These are phyloP conservation scores for Oreochromis tanganicae DNA, from an alignment of 2,113 vertebrate genomes.

Conservation along the genomic window DNA sequence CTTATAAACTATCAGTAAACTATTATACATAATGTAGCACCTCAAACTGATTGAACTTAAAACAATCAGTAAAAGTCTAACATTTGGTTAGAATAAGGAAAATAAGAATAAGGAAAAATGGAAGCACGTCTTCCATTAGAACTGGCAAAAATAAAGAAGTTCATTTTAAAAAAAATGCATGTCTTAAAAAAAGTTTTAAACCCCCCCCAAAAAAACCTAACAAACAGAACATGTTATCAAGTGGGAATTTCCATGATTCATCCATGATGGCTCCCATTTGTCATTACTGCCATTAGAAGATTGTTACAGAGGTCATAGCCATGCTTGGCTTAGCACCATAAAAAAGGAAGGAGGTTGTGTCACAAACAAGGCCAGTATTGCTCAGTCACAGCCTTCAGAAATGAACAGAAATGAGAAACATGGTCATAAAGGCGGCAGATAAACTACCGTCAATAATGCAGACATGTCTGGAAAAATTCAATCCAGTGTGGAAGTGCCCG, in stretches of 20 bases:
- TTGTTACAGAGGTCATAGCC: background rate
- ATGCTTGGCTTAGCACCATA: background rate
- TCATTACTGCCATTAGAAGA: background rate
- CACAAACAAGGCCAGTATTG: background rate
- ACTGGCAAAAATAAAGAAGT: background rate
- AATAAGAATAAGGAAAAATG: background rate
- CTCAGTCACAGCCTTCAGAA: background rate
- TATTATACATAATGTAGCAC: background rate
- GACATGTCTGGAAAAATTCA: background rate
- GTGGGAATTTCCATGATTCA: background rate
- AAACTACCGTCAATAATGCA: background rate
- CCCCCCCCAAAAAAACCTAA: background rate
- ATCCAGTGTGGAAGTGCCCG: background rate
- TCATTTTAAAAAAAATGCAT: background rate
- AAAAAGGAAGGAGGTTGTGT: background rate
- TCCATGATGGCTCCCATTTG: background rate
- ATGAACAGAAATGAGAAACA: background rate
- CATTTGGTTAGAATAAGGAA: background rate
- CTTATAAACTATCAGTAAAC: no score
- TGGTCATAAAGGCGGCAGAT: background rate
- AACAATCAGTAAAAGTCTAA: background rate
- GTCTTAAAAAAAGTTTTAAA: background rate
- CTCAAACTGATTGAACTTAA: background rate
- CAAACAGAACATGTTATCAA: background rate
- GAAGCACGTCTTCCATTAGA: background rate